phyloP scores from a whole-genome alignment of 2,113 vertebrate species.

The Thryonomys swinderianus region DNA sequence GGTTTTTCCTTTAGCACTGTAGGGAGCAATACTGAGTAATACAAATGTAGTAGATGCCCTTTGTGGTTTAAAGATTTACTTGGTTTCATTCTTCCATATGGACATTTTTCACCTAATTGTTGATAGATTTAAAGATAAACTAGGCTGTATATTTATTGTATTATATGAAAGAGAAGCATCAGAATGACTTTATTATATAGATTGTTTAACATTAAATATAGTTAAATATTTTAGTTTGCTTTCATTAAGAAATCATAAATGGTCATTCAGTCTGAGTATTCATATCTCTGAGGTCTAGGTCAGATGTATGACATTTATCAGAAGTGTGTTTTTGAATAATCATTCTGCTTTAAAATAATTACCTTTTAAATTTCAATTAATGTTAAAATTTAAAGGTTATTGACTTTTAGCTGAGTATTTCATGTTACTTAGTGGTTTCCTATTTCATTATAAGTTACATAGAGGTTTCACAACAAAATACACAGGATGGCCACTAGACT shows the following conservation, averaged over 20 bases:
- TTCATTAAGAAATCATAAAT: not conserved
- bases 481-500: not conserved
- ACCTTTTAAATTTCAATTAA: not conserved
- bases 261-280: not conserved
- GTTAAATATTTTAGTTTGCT: not conserved
- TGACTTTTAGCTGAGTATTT: not conserved
- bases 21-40: not conserved
- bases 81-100: not conserved
- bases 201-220: not conserved
- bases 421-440: not conserved
- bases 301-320: not conserved
- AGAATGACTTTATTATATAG: not conserved
- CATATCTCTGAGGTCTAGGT: not conserved
- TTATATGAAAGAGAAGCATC: not conserved
- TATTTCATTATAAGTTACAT: not conserved
- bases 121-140: not conserved
- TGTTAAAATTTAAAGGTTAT: conserved; percentile 17
- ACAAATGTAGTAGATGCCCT: conserved; percentile 24
- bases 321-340: conserved; percentile 28
- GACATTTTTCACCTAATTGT: not conserved
- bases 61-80: conserved; percentile 19
- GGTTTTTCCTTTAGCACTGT: conserved; percentile 1
- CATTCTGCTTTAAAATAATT: not conserved
- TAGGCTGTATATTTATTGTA: not conserved
- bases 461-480: conserved; percentile 17